These are phyloP conservation scores for Phyllostomus discolor DNA, from an alignment of 2,113 vertebrate species.

Conservation along the genomic window DNA sequence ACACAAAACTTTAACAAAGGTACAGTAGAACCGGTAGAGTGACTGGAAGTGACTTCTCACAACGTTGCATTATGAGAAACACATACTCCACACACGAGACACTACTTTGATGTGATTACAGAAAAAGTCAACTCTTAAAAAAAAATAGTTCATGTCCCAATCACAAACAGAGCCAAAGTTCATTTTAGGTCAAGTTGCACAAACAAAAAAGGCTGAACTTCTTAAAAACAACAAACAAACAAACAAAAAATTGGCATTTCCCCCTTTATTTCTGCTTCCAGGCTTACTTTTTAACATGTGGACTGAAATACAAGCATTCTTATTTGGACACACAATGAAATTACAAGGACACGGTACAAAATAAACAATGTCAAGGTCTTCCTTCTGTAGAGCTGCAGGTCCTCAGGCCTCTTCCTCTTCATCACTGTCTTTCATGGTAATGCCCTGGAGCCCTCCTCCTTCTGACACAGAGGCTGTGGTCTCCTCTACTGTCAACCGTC, in stretches of 20 bases:
- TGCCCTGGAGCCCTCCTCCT: conserved; percentile 90
- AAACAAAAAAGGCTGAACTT: conserved; percentile 71
- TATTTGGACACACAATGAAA: conserved; percentile 69
- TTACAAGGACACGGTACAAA: conserved; percentile 74
- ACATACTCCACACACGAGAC: conserved; percentile 67
- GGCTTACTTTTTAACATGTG: conserved; percentile 12
- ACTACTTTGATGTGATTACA: conserved; percentile 61
- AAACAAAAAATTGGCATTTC: conserved; percentile 71
- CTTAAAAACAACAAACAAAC: not conserved
- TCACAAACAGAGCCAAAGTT: conserved; percentile 60
- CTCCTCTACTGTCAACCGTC: conserved; percentile 92
- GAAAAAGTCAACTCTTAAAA: conserved; percentile 57
- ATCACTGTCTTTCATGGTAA: conserved; percentile 97
- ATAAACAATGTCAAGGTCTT: conserved; percentile 4
- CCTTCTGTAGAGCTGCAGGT: not conserved
- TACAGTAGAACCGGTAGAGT: conserved; percentile 29
- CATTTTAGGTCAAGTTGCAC: conserved; percentile 76
- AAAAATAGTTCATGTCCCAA: conserved; percentile 43
- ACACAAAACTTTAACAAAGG: conserved; percentile 66
- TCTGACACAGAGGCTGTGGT: conserved; percentile 89
- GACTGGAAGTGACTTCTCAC: conserved; percentile 56
- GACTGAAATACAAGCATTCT: conserved; percentile 73
- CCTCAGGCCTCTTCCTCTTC: conserved; percentile 92
- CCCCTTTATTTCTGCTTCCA: conserved; percentile 44
- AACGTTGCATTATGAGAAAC: conserved; percentile 56